phyloP scores from a whole-genome alignment of 2,888 invertebrate genomes.

The Ecliptopera silaceata region DNA sequence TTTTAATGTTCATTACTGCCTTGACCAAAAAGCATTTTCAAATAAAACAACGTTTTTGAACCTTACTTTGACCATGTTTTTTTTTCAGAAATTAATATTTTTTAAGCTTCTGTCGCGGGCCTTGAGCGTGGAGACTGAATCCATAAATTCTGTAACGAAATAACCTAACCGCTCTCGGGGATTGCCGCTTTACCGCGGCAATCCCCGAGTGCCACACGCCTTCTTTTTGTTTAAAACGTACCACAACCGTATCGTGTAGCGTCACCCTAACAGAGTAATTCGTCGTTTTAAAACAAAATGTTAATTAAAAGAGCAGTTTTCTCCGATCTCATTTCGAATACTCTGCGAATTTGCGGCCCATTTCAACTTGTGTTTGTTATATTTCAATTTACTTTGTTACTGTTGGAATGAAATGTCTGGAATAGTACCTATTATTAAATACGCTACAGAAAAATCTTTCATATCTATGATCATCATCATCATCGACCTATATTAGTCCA shows the following conservation, averaged over 20 bases:
- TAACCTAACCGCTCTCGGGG: too few relatives aligned
- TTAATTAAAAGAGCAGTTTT: constrained; percentile 57
- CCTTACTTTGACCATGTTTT: too few relatives aligned
- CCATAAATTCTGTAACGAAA: too few relatives aligned
- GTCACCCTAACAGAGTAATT: constrained; percentile 36
- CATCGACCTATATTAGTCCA: too few relatives aligned
- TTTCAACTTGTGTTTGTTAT: constrained; percentile 33
- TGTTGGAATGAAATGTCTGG: constrained; percentile 6
- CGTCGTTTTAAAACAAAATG: constrained; percentile 52
- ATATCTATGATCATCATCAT: background rate
- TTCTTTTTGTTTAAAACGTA: background rate
- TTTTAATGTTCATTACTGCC: background rate
- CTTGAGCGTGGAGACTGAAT: too few relatives aligned
- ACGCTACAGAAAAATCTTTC: background rate
- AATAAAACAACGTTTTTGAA: too few relatives aligned
- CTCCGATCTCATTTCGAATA: constrained; percentile 49
- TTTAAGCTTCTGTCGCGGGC: too few relatives aligned
- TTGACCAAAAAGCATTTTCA: background rate
- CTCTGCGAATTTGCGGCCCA: constrained; percentile 43
- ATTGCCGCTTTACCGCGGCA: too few relatives aligned
- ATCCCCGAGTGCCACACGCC: too few relatives aligned
- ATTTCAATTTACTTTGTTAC: constrained; percentile 37
- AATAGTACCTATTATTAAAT: background rate
- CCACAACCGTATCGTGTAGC: background rate
- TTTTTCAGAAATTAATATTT: too few relatives aligned